Conservation (phyloP, 2,797 vertebrate genomes). For the Thripadectes ignobilis region DNA sequence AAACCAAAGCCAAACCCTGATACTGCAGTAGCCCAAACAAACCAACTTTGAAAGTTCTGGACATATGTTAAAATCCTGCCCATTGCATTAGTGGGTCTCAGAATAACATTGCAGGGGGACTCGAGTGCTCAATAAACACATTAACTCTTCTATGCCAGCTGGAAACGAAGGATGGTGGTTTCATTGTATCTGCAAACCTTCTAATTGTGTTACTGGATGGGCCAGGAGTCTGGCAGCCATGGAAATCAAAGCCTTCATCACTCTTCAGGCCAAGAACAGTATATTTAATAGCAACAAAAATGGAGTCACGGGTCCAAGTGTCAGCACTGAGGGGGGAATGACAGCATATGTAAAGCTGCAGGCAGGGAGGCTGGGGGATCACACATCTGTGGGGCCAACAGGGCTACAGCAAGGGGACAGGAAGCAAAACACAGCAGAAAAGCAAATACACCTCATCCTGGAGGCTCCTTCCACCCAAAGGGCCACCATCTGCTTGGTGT, state of each 20-base stretch:
- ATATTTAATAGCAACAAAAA: background rate
- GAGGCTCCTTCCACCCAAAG: background rate
- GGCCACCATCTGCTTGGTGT: background rate
- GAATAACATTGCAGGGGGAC: background rate
- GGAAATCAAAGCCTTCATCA: background rate
- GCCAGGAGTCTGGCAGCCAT: constrained; percentile 7
- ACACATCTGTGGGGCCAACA: background rate
- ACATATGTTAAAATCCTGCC: background rate
- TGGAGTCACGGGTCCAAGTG: background rate
- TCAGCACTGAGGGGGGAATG: background rate
- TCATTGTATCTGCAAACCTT: background rate
- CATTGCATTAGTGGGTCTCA: background rate
- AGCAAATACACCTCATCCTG: background rate
- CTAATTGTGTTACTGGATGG: constrained; percentile 1
- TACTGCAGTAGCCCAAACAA: background rate
- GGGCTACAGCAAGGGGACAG: background rate
- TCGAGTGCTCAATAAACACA: background rate
- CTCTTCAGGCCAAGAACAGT: background rate
- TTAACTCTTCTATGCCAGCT: constrained; percentile 1
- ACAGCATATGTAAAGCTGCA: background rate
- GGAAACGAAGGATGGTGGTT: background rate
- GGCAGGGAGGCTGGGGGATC: background rate
- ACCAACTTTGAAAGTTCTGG: background rate
- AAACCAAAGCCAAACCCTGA: background rate
- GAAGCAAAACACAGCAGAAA: background rate